Conservation (phyloP, 1,140 invertebrate genomes). For the Psilanteris sp. region DNA sequence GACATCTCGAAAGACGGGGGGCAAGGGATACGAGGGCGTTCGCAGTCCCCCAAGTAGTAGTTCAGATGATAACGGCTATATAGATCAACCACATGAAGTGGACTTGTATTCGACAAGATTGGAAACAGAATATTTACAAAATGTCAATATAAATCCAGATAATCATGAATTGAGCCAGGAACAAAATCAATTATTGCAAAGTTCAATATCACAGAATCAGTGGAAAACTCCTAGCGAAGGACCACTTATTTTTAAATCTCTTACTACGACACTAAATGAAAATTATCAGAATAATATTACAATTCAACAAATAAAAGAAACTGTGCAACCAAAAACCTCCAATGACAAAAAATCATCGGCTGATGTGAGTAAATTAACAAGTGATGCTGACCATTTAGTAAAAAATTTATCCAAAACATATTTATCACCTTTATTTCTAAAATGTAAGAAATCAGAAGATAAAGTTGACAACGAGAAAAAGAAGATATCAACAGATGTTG, state of each 20-base stretch:
- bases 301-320: too few species aligned
- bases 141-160: too few species aligned
- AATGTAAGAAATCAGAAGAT: slow-evolving; percentile 32
- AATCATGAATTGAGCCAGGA: too few species aligned
- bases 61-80: slow-evolving; percentile 75
- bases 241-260: too few species aligned
- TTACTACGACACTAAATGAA: too few species aligned
- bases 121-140: too few species aligned
- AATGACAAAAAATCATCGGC: too few species aligned
- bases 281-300: too few species aligned
- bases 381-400: slow-evolving; percentile 4
- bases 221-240: too few species aligned
- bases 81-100: slow-evolving; percentile 71
- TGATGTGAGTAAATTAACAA: slow-evolving; percentile 6
- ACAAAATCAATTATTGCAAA: too few species aligned
- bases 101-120: slow-evolving; percentile 70
- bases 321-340: too few species aligned
- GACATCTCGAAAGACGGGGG: slow-evolving; percentile 76
- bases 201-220: too few species aligned
- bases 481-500: slow-evolving; percentile 1
- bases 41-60: slow-evolving; percentile 75
- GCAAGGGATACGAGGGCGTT: slow-evolving; percentile 74
- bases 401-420: slow-evolving; percentile 16
- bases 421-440: slow-evolving; percentile 60
- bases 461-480: slow-evolving; percentile 16